Evolutionary conservation across 2,113 vertebrate genomes (phyloP).

Genomic region (Pampusana beccarii): DNA sequence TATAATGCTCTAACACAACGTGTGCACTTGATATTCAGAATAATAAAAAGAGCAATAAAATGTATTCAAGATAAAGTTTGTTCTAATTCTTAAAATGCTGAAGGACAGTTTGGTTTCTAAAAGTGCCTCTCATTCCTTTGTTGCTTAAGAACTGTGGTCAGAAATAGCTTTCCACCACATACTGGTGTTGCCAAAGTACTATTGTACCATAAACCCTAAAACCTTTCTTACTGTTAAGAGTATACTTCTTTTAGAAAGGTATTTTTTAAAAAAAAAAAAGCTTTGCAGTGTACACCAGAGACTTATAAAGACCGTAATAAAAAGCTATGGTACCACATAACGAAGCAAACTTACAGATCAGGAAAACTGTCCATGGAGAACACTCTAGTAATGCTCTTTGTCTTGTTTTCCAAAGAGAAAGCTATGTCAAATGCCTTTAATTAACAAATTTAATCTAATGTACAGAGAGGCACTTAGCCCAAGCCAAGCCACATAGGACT

Average conservation of each 20-base stretch:
- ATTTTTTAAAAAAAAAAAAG: neutral
- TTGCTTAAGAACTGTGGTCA: neutral
- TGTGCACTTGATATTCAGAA: neutral
- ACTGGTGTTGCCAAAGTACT: neutral
- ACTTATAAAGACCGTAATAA: neutral
- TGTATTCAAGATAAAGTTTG: neutral
- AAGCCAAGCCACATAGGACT: neutral
- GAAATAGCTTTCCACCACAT: neutral
- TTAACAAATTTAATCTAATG: neutral
- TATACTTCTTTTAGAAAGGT: neutral
- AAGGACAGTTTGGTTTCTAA: neutral
- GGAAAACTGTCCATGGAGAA: neutral
- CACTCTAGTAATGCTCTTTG: neutral
- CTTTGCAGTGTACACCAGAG: neutral
- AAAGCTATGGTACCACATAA: neutral
- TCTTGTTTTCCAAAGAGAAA: neutral
- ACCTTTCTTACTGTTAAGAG: neutral
- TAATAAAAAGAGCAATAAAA: neutral
- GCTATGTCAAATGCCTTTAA: neutral
- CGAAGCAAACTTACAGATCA: neutral
- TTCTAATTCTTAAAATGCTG: neutral
- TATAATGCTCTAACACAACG: fast-evolving
- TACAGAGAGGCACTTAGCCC: neutral
- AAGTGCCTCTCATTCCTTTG: neutral
- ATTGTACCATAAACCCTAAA: neutral